Evolutionary conservation across 2,797 vertebrate genomes (phyloP), one percentile per base, ranked within the genome.

Genomic region (Agapornis canus): DNA sequence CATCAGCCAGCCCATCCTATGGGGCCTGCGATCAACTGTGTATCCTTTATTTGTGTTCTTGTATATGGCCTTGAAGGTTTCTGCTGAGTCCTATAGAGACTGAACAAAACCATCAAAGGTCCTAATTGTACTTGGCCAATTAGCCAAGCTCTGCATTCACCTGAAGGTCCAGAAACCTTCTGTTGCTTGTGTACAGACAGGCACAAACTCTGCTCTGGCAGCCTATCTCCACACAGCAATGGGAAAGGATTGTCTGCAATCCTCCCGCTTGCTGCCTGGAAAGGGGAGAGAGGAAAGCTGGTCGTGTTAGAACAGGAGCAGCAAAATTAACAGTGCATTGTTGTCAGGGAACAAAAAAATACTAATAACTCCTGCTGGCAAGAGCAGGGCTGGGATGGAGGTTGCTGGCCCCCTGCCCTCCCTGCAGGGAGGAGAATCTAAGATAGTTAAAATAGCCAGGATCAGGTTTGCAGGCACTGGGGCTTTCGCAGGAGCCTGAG

Each of bases 261-360:
- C 91, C 78, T 90, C 81, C 92, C 3, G 73, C 45, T 45, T 60
- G 85, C 91, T 71, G 82, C 73, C 69, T 90, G 87, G 32, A 89
- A 79, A 90, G 82, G 85, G 85, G 75, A 90, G 80, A 95, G 86
- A 92, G 60, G 75, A 91, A 95, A 91, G 64, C 73, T 54, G 76
- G 76, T 95, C 97, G 3, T 96, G 96, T 97, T 86, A 88, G 75
- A 95, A 97, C 96, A 97, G 85, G 96, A 92, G 51, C 79, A 84
- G 49, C 37, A 69, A 52, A 94, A 95, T 96, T 96, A 96, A 94
- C 86, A 89, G 79, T 17, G 69, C 68, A 87, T 86, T 96, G 97
- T 97, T 96, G 92, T 94, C 91, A 96, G 92, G 65, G 79, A 89
- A 77, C 39, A 86, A 86, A 79, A 83, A 93, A 95, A 87, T 73